Evolutionary conservation across 2,888 invertebrate species (phyloP).

Genomic region (Dexiosoma caninum): DNA sequence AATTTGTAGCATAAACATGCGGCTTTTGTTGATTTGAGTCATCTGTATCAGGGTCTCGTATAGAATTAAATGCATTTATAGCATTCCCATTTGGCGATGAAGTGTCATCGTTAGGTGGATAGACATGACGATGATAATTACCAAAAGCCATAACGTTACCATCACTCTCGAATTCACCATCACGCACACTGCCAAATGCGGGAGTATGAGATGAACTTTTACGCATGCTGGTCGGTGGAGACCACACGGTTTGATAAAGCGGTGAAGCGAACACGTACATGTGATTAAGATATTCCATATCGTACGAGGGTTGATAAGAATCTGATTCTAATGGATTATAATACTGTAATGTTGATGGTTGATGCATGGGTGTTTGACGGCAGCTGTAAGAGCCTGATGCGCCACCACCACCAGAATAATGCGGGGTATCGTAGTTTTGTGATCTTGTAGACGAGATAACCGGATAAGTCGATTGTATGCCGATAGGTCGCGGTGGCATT

Average conservation of each 20-base stretch:
- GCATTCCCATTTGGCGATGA: slow-evolving; percentile 76
- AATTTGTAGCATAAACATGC: slow-evolving; percentile 77
- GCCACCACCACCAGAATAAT: slow-evolving; percentile 70
- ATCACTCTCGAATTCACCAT: slow-evolving; percentile 75
- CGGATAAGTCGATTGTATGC: slow-evolving; percentile 66
- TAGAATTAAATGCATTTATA: slow-evolving; percentile 76
- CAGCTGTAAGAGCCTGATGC: slow-evolving; percentile 76
- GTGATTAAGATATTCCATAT: slow-evolving; percentile 76
- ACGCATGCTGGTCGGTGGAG: slow-evolving; percentile 76
- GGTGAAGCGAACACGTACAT: slow-evolving; percentile 78
- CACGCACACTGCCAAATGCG: slow-evolving; percentile 76
- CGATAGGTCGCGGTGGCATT: slow-evolving; percentile 76
- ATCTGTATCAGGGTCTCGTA: slow-evolving; percentile 76
- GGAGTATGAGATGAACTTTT: slow-evolving; percentile 77
- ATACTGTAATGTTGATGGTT: slow-evolving; percentile 74
- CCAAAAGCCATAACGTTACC: slow-evolving; percentile 68
- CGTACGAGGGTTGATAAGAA: slow-evolving; percentile 77
- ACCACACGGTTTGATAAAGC: slow-evolving; percentile 77
- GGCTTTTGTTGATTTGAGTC: slow-evolving; percentile 74
- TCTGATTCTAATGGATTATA: slow-evolving; percentile 78
- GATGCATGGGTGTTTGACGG: slow-evolving; percentile 78
- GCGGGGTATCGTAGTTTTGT: slow-evolving; percentile 75
- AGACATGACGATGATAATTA: slow-evolving; percentile 75
- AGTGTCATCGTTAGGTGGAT: slow-evolving; percentile 77
- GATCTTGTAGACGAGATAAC: slow-evolving; percentile 72